These are phyloP conservation scores for Ectropis crepuscularia DNA, from an alignment of 2,888 invertebrate species.

Conservation along the genomic window DNA sequence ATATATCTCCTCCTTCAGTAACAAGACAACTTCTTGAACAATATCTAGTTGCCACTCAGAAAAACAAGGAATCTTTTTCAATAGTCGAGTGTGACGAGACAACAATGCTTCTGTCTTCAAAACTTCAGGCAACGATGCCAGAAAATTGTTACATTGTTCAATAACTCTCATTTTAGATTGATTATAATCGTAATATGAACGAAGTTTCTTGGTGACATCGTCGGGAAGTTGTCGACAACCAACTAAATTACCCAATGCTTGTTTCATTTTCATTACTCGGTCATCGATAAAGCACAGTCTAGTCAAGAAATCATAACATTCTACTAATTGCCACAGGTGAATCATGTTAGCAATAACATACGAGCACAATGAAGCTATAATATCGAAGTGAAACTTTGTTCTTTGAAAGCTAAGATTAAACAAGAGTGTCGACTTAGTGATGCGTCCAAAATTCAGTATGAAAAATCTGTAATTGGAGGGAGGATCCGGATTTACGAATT, in stretches of 20 bases:
- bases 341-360: slow-evolving; percentile 48
- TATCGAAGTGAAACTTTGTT: slow-evolving; percentile 41
- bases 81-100: slow-evolving; percentile 32
- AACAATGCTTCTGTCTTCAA: slow-evolving; percentile 46
- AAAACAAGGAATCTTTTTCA: slow-evolving; percentile 50
- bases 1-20: slow-evolving; percentile 47
- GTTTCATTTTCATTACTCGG: slow-evolving; percentile 22
- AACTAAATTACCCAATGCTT: slow-evolving; percentile 36
- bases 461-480: slow-evolving; percentile 21
- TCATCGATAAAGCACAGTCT: slow-evolving; percentile 40
- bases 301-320: slow-evolving; percentile 45
- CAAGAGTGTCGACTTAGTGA: slow-evolving; percentile 49
- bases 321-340: slow-evolving; percentile 49
- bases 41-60: slow-evolving; percentile 48
- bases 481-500: slow-evolving; percentile 7
- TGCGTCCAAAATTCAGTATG: slow-evolving; percentile 42
- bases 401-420: slow-evolving; percentile 44
- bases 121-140: slow-evolving; percentile 38
- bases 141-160: slow-evolving; percentile 43
- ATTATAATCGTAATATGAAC: slow-evolving; percentile 43
- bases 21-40: slow-evolving; percentile 39
- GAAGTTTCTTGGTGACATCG: slow-evolving; percentile 40
- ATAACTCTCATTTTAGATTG: slow-evolving; percentile 36
- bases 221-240: slow-evolving; percentile 45
- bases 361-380: slow-evolving; percentile 41